Conservation (phyloP, 1,140 invertebrate genomes). For the Drosophila kikkawai region DNA sequence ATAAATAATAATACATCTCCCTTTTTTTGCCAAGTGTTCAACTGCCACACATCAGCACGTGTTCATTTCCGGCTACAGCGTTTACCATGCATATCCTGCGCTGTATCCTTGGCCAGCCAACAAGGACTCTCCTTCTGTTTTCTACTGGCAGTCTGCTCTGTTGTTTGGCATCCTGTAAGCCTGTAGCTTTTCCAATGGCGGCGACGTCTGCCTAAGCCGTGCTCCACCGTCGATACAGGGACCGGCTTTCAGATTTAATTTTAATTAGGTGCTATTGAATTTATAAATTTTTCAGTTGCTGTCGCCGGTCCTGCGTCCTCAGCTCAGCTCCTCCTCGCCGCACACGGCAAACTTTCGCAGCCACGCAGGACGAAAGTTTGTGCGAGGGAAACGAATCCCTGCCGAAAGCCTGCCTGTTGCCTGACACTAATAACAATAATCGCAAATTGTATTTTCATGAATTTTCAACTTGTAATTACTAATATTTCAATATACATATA, state of each 20-base stretch:
- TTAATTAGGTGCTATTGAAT: constrained; percentile 84
- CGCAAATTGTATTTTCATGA: constrained; percentile 83
- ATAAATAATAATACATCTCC: no score
- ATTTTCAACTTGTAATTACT: constrained; percentile 82
- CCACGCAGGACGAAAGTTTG: constrained; percentile 59
- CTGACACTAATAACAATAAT: constrained; percentile 83
- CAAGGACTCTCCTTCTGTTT: constrained; percentile 24
- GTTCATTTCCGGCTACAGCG: constrained; percentile 80
- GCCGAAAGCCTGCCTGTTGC: constrained; percentile 53
- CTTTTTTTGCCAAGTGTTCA: constrained; percentile 14
- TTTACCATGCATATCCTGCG: constrained; percentile 79
- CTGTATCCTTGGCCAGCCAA: constrained; percentile 49
- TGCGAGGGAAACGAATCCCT: constrained; percentile 9
- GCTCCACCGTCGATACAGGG: constrained; percentile 69
- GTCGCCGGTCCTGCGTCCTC: constrained; percentile 39
- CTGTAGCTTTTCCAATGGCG: constrained; percentile 12
- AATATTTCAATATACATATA: constrained; percentile 68
- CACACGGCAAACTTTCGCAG: constrained; percentile 70
- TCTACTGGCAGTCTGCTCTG: constrained; percentile 11
- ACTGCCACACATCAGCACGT: constrained; percentile 59
- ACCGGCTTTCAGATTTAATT: constrained; percentile 79
- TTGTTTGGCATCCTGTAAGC: constrained; percentile 15
- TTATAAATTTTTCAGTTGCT: constrained; percentile 81
- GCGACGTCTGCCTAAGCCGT: constrained; percentile 55
- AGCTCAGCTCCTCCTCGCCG: constrained; percentile 4